Evolutionary conservation across 2,888 invertebrate species (phyloP).

Genomic region (Eilema depressum): DNA sequence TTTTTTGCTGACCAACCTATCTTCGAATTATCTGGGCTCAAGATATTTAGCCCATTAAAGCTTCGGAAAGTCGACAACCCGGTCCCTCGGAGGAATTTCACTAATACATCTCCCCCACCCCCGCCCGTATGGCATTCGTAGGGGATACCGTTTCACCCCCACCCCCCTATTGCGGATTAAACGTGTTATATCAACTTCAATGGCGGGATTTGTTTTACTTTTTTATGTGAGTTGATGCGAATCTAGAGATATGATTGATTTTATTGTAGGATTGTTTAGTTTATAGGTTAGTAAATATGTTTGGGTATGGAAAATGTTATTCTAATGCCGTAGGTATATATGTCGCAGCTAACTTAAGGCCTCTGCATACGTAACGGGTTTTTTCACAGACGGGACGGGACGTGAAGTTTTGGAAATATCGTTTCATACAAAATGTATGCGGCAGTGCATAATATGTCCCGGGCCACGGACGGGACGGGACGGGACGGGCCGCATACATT

Average conservation of each 20-base stretch:
- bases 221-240: constrained; percentile 10
- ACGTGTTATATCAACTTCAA: constrained; percentile 60
- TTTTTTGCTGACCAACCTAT: constrained; percentile 59
- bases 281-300: too few species aligned
- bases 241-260: neutral
- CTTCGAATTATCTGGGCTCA: constrained; percentile 78
- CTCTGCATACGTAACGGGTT: too few species aligned
- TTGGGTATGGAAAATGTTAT: too few species aligned
- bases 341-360: too few species aligned
- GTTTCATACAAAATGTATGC: too few species aligned
- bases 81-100: constrained; percentile 66
- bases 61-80: constrained; percentile 71
- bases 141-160: constrained; percentile 45
- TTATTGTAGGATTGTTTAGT: neutral
- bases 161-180: constrained; percentile 56
- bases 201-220: constrained; percentile 41
- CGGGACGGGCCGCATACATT: too few species aligned
- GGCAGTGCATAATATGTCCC: too few species aligned
- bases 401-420: too few species aligned
- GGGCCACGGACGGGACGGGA: too few species aligned
- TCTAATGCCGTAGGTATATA: too few species aligned
- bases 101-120: constrained; percentile 67
- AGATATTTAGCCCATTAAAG: constrained; percentile 86
- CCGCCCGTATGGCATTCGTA: constrained; percentile 38
- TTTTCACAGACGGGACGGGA: too few species aligned